A percentile compares a stretch with the other conserved stretches of the same genome.
Conservation (phyloP, 1,140 invertebrate species). For the Glossosoma conforme region DNA sequence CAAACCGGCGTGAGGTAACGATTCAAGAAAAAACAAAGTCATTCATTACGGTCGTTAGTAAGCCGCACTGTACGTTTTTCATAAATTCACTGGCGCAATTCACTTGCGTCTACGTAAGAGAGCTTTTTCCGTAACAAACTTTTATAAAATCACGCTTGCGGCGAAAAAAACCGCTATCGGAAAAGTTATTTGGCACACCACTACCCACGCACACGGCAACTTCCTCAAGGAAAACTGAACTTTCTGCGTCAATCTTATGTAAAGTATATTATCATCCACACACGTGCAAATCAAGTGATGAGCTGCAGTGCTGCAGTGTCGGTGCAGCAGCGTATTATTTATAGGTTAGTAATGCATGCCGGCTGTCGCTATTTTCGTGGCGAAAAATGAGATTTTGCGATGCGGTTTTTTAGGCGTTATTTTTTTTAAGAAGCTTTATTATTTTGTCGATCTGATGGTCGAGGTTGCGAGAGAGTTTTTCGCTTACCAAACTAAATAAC, state of each 20-base stretch:
- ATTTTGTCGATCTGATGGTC: conserved; percentile 8
- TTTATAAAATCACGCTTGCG: conserved; percentile 26
- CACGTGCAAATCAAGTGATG: too few species aligned
- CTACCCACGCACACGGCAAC: conserved; percentile 23
- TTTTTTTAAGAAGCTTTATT: not conserved
- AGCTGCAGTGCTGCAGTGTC: too few species aligned
- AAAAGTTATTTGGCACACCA: conserved; percentile 30
- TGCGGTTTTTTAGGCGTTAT: conserved; percentile 1
- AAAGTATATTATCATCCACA: conserved; percentile 13
- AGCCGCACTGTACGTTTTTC: conserved; percentile 8
- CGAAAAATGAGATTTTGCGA: not conserved
- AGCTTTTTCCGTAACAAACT: conserved; percentile 18
- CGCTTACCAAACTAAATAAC: conserved; percentile 23
- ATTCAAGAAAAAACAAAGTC: conserved; percentile 10
- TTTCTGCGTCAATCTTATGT: conserved; percentile 25
- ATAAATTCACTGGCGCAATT: conserved; percentile 9
- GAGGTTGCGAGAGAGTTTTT: conserved; percentile 13
- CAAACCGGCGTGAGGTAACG: too few species aligned
- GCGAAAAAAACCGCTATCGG: conserved; percentile 30
- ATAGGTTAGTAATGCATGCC: conserved; percentile 22
- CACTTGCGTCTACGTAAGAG: conserved; percentile 24
- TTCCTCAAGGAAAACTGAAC: conserved; percentile 18
- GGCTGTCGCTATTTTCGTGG: conserved; percentile 2
- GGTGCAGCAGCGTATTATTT: conserved; percentile 17
- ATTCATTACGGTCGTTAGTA: conserved; percentile 9